phyloP scores from a whole-genome alignment of 2,113 vertebrate genomes.

The Amphiprion percula region DNA sequence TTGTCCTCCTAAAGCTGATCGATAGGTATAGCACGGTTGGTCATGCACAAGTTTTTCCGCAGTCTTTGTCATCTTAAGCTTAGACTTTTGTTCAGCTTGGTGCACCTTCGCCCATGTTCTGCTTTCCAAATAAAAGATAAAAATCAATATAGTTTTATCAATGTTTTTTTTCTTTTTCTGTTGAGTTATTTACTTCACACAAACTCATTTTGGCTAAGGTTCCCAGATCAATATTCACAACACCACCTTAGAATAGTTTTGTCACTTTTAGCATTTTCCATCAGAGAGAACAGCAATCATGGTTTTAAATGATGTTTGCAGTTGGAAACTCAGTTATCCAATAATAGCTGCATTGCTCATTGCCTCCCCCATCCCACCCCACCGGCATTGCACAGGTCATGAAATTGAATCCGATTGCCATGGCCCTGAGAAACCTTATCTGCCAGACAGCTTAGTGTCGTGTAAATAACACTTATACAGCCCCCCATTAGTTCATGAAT shows the following conservation, averaged over 20 bases:
- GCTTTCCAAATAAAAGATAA: conserved; percentile 52
- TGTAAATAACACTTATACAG: conserved; percentile 80
- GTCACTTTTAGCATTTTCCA: conserved; percentile 61
- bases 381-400: conserved; percentile 61
- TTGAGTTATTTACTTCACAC: conserved; percentile 57
- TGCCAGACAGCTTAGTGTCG: conserved; percentile 76
- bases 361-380: neutral
- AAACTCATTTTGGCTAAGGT: conserved; percentile 52
- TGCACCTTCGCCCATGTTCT: conserved; percentile 49
- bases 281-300: conserved; percentile 52
- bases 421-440: conserved; percentile 76
- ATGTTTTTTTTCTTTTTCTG: conserved; percentile 54
- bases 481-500: conserved; percentile 82
- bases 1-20: conserved; percentile 73
- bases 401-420: conserved; percentile 70
- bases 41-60: conserved; percentile 28
- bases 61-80: conserved; percentile 50
- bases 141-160: conserved; percentile 61
- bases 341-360: conserved; percentile 42
- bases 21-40: conserved; percentile 62
- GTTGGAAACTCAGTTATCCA: conserved; percentile 47
- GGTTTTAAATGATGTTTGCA: conserved; percentile 68
- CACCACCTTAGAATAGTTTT: conserved; percentile 46
- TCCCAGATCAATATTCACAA: conserved; percentile 66
- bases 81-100: conserved; percentile 39